Evolutionary conservation across 1,140 invertebrate species (phyloP).

Genomic region (Drosophila obscura): DNA sequence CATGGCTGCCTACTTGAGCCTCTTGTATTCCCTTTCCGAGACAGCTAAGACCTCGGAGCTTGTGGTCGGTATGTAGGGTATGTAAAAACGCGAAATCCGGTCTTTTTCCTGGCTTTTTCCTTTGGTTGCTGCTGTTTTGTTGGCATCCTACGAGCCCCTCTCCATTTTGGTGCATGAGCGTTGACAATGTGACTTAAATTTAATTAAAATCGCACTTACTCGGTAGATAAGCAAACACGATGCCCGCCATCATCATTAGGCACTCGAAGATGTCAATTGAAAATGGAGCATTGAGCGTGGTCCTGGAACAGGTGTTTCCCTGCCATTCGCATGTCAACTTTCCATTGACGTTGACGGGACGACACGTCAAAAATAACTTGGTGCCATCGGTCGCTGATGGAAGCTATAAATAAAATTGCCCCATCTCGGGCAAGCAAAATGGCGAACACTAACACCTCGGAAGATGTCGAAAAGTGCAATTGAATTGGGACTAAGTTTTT

Average conservation of each 20-base stretch:
- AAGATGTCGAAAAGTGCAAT: no score
- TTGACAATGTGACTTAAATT: conserved; percentile 81
- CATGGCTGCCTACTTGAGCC: conserved; percentile 33
- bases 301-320: conserved; percentile 25
- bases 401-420: conserved; percentile 27
- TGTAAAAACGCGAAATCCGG: no score
- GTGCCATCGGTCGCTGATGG: conserved; percentile 36
- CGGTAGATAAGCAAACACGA: conserved; percentile 76
- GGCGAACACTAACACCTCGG: no score
- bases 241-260: conserved; percentile 32
- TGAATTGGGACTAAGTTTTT: no score
- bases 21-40: no score
- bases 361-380: conserved; percentile 45
- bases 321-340: conserved; percentile 36
- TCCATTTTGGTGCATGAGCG: conserved; percentile 10
- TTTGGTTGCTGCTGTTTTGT: background rate
- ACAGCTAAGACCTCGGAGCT: no score
- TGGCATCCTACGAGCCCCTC: background rate
- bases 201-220: conserved; percentile 83
- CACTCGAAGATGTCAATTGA: conserved; percentile 31
- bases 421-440: background rate
- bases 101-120: no score
- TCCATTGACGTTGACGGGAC: conserved; percentile 41
- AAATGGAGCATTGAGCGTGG: background rate
- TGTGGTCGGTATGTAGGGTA: no score